Evolutionary conservation across 2,113 vertebrate genomes (phyloP).

Genomic region (Delphinus delphis): DNA sequence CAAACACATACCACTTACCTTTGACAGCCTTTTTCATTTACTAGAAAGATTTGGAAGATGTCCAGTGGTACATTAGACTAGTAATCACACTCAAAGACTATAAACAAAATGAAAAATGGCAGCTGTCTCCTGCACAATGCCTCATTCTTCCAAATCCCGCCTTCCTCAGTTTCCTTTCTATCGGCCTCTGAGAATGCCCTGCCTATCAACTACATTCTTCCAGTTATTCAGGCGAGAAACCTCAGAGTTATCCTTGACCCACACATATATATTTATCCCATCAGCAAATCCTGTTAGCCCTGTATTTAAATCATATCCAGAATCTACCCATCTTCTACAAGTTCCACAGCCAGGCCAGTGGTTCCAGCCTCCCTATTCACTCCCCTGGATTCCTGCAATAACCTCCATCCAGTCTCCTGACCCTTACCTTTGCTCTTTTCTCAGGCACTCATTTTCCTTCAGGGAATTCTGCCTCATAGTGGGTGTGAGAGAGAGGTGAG

Average conservation of each 20-base stretch:
- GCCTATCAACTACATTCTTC: background rate
- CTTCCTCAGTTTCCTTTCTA: background rate
- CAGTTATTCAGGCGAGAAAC: background rate
- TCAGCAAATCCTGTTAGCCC: background rate
- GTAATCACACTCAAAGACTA: background rate
- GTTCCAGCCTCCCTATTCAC: background rate
- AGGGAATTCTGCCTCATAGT: background rate
- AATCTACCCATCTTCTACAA: background rate
- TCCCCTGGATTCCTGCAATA: background rate
- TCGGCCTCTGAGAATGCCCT: background rate
- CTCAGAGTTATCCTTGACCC: background rate
- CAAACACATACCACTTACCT: background rate
- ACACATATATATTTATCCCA: background rate
- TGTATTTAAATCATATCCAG: background rate
- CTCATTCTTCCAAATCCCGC: background rate
- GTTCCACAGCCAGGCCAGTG: background rate
- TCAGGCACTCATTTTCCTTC: background rate
- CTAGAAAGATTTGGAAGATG: constrained; percentile 36
- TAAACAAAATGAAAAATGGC: constrained; percentile 24
- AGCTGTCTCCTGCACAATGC: background rate
- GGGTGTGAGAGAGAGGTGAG: background rate
- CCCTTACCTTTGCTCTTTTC: background rate
- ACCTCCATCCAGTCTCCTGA: background rate
- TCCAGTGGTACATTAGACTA: background rate
- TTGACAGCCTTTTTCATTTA: constrained; percentile 31